Conservation (phyloP, 2,797 vertebrate species). For the Melanotaenia maccullochi region DNA sequence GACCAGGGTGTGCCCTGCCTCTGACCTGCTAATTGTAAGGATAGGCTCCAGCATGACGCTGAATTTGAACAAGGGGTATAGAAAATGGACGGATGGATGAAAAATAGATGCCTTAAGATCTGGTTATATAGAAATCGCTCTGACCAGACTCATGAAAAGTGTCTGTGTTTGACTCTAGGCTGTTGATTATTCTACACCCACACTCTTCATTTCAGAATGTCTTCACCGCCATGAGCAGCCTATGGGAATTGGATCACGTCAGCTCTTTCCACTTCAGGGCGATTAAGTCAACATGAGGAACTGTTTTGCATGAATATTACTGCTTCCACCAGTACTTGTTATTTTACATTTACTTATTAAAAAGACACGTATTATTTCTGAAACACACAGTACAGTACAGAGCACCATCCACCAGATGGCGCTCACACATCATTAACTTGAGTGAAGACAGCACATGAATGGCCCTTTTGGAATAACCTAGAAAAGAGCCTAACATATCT, state of each 20-base stretch:
- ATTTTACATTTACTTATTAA: not conserved
- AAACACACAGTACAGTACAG: not conserved
- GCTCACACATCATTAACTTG: slow-evolving; percentile 33
- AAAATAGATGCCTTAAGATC: not conserved
- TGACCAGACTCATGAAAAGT: not conserved
- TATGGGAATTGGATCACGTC: not conserved
- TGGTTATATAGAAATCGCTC: slow-evolving; percentile 14
- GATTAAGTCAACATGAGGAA: slow-evolving; percentile 6
- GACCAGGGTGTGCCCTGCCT: too few relatives aligned
- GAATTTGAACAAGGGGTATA: too few relatives aligned
- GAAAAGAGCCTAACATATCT: not conserved
- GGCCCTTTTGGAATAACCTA: not conserved
- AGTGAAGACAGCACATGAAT: rapidly evolving
- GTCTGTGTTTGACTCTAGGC: slow-evolving; percentile 7
- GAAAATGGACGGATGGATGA: too few relatives aligned
- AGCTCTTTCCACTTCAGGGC: not conserved
- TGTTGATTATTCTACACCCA: slow-evolving; percentile 19
- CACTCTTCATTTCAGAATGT: slow-evolving; percentile 17
- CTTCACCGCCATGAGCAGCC: not conserved
- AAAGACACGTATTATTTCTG: not conserved
- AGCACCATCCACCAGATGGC: slow-evolving; percentile 59
- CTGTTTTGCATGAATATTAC: not conserved
- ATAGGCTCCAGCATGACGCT: too few relatives aligned
- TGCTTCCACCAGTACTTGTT: not conserved
- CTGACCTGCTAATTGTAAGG: too few relatives aligned